Evolutionary conservation across 2,113 vertebrate species (phyloP).

Genomic region (Oreotrochilus melanogaster): DNA sequence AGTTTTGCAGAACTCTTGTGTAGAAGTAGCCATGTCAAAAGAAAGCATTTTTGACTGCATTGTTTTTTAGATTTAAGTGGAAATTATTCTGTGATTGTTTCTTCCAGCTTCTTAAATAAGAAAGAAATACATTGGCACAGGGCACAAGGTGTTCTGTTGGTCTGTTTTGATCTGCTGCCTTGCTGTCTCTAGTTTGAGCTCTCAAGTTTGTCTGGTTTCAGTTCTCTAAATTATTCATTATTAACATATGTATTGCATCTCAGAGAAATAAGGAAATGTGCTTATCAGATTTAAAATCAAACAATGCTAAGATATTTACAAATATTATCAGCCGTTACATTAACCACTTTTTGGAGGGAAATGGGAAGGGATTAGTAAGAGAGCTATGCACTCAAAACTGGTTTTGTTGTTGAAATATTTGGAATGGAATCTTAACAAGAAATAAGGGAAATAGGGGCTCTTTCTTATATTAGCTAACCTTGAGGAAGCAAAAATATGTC

Average conservation of each 20-base stretch:
- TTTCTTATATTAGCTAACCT: neutral
- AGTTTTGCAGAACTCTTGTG: neutral
- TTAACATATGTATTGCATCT: neutral
- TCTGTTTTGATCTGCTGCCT: neutral
- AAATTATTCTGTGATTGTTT: neutral
- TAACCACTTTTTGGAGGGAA: neutral
- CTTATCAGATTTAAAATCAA: neutral
- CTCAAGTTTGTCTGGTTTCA: neutral
- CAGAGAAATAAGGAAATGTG: neutral
- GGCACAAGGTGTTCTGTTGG: neutral
- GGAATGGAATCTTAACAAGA: neutral
- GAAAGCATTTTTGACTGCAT: neutral
- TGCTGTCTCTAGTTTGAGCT: neutral
- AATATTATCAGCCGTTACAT: neutral
- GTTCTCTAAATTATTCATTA: neutral
- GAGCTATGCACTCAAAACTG: neutral
- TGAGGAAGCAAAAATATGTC: neutral
- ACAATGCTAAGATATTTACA: neutral
- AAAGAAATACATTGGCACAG: neutral
- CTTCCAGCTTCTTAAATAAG: neutral
- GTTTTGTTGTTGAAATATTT: neutral
- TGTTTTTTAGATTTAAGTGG: neutral
- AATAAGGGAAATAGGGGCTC: neutral
- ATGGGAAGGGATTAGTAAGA: neutral
- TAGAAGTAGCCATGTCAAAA: neutral